Evolutionary conservation across 92 coral and sea anemone genomes (phyloP), one percentile per base, ranked within the genome.

Genomic region (Epizoanthus rinbou): DNA sequence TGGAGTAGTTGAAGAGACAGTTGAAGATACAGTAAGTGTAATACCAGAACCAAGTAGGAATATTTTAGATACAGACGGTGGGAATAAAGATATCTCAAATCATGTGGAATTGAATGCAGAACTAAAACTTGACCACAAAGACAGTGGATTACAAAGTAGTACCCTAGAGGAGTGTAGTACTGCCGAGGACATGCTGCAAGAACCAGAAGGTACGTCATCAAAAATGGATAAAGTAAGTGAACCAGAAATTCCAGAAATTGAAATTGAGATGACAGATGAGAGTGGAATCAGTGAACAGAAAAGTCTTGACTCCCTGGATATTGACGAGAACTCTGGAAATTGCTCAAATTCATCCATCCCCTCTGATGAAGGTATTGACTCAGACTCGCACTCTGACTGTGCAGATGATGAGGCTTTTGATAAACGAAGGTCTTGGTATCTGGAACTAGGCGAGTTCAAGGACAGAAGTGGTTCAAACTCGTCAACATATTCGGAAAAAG

Each of bases 391-490:
- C 21, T 94, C 97, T 15, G 98, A 94, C 81, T 54, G 71, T 39
- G 95, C 88, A 47, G 98, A 92, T 37, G 91, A 90, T n/a, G 93
- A 90, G 73, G 63, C 69, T 18, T 54, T 57, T 37, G 80, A 70
- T 37, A 74, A 25, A 39, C 85, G 83, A 28, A 84, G 87, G 81
- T 80, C 91, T 3, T 82, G 89, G 80, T 57, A 47, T 37, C 57
- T 91, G 74, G 92, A 90, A 24, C 84, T 62, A 6, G 88, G 84
- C 59, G 69, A 64, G 35, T 54, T 41, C 63, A 85, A 95, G 33
- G 83, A 86, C 35, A 93, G 99, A 41, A 47, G 85, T 70, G 92
- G 88, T 3, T 96, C 99, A 19, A 91, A 96, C 43, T 96, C 99
- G 0, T 93, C 99, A 14, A 91, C 97, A 5, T 22, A 91, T 2